phyloP scores from a whole-genome alignment of 2,888 invertebrate genomes.

The Xanthia icteritia region DNA sequence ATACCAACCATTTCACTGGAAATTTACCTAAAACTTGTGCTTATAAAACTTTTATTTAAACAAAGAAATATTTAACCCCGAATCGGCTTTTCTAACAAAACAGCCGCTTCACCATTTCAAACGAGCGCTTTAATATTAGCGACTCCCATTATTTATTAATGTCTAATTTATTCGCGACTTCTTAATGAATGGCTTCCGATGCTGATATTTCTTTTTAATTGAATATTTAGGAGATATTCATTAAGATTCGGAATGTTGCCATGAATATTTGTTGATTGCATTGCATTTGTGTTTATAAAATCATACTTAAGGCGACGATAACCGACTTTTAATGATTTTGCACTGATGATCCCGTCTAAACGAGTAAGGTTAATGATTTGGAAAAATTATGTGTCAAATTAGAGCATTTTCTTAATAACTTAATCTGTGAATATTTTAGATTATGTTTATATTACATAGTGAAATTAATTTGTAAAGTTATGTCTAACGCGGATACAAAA shows the following conservation, averaged over 20 bases:
- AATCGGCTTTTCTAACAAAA: constrained; percentile 30
- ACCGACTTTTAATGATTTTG: too few relatives aligned
- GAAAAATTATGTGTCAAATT: too few relatives aligned
- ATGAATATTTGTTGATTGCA: not conserved
- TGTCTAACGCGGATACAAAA: too few relatives aligned
- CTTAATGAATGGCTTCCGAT: constrained; percentile 55
- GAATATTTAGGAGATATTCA: constrained; percentile 41
- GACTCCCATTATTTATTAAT: constrained; percentile 57
- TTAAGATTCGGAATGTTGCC: constrained; percentile 1
- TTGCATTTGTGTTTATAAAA: constrained; percentile 3
- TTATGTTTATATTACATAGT: too few relatives aligned
- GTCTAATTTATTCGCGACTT: constrained; percentile 56
- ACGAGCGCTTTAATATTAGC: constrained; percentile 50
- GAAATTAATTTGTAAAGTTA: too few relatives aligned
- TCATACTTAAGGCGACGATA: not conserved
- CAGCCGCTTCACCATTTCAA: constrained; percentile 25
- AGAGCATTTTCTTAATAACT: too few relatives aligned
- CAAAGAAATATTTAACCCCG: constrained; percentile 20
- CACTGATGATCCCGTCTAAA: too few relatives aligned
- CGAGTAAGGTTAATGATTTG: too few relatives aligned
- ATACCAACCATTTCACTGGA: not conserved
- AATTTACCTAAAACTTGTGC: not conserved
- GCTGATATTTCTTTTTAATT: constrained; percentile 60
- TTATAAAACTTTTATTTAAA: constrained; percentile 8
- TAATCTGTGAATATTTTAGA: too few relatives aligned